phyloP scores from a whole-genome alignment of 2,888 invertebrate genomes.

The Lydus trimaculatus region DNA sequence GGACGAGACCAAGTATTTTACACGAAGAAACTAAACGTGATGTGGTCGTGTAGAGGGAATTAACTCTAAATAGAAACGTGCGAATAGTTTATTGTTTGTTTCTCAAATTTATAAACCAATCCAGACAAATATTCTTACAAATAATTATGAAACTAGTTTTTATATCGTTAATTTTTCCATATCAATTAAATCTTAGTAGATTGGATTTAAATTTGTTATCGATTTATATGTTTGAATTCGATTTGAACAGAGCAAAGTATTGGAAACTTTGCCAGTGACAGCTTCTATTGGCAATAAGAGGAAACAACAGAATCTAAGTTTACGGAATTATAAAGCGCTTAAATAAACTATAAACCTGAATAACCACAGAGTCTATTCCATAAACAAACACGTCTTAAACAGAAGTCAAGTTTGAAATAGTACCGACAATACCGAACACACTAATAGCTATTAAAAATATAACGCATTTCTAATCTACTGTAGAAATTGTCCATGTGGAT shows the following conservation, averaged over 20 bases:
- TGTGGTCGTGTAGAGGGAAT: not conserved
- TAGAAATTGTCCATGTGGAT: too few species aligned
- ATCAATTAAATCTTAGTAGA: not conserved
- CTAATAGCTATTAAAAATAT: too few species aligned
- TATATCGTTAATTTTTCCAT: not conserved
- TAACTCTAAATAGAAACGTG: not conserved
- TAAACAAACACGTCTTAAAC: not conserved
- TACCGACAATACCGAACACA: not conserved
- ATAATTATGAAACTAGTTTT: too few species aligned
- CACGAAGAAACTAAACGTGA: not conserved
- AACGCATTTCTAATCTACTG: too few species aligned
- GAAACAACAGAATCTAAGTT: not conserved
- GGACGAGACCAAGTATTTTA: not conserved
- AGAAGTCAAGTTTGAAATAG: not conserved
- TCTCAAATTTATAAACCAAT: too few species aligned
- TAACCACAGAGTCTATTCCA: not conserved
- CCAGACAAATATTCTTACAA: not conserved
- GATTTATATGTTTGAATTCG: not conserved
- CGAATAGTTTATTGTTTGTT: too few species aligned
- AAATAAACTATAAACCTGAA: not conserved
- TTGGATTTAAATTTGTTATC: too few species aligned
- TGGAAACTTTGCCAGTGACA: not conserved
- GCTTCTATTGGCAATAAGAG: not conserved
- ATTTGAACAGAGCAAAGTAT: not conserved
- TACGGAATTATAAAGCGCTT: not conserved